Percentiles rank a stretch among this genome's conserved stretches.
These are phyloP conservation scores for Mico argentatus DNA, from an alignment of 2,797 vertebrate genomes.

Conservation along the genomic window DNA sequence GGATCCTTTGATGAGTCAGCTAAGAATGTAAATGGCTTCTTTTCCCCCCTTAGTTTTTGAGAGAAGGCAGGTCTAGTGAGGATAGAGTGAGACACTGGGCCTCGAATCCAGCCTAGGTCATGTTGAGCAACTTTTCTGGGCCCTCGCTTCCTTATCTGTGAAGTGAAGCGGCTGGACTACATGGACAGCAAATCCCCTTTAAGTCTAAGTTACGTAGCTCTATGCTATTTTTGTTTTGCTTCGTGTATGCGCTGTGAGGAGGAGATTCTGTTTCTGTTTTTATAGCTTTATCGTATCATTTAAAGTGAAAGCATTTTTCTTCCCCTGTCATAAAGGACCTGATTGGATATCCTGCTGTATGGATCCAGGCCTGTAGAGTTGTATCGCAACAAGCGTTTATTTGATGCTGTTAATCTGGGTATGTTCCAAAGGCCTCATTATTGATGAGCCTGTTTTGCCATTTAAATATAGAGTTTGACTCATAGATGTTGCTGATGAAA, in stretches of 20 bases:
- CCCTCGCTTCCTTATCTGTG: neutral
- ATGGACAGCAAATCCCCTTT: neutral
- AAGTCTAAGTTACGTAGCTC: neutral
- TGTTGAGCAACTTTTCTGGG: neutral
- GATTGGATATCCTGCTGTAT: neutral
- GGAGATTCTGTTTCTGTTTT: neutral
- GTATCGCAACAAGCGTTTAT: neutral
- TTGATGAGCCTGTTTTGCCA: conserved; percentile 35
- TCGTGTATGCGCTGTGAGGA: neutral
- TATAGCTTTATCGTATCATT: neutral
- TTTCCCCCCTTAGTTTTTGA: neutral
- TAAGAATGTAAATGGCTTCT: neutral
- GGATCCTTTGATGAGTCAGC: neutral
- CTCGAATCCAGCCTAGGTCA: neutral
- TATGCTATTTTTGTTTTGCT: neutral
- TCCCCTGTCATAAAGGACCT: neutral
- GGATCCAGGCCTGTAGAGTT: neutral
- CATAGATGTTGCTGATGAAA: conserved; percentile 14
- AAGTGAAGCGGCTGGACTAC: neutral
- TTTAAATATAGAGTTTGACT: conserved; percentile 63
- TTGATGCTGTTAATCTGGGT: conserved; percentile 39
- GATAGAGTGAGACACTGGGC: neutral
- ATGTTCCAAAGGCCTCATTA: conserved; percentile 46
- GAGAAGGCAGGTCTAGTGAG: neutral
- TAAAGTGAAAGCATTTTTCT: neutral